These are phyloP conservation scores for Aurelia sp. DNA, from an alignment of 30 jellyfish, hydroid and myxozoan species.

Conservation along the genomic window DNA sequence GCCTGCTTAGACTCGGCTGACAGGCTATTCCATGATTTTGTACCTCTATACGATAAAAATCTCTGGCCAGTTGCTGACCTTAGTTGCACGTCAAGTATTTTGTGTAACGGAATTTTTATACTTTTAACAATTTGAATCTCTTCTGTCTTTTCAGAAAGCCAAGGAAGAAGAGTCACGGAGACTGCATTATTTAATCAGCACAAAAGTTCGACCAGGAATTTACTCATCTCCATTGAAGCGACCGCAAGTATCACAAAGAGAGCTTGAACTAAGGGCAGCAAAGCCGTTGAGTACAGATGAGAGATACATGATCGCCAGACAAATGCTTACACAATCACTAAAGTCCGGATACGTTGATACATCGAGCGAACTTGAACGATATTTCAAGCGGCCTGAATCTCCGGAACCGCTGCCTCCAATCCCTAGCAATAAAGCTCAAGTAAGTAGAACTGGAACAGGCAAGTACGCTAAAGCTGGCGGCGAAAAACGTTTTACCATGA, in stretches of 20 bases:
- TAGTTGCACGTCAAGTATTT: background rate
- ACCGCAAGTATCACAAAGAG: conserved; percentile 56
- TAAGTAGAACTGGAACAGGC: background rate
- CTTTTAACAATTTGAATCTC: background rate
- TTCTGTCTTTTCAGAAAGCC: conserved; percentile 34
- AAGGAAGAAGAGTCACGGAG: conserved; percentile 60
- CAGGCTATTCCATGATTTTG: too few relatives aligned
- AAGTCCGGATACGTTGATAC: conserved; percentile 74
- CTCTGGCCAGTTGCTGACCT: too few relatives aligned
- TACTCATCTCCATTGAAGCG: conserved; percentile 69
- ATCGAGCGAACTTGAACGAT: conserved; percentile 18
- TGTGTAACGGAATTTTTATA: background rate
- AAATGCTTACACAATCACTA: conserved; percentile 39
- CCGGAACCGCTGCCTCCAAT: conserved; percentile 71
- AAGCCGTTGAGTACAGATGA: conserved; percentile 81
- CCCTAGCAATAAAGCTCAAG: conserved; percentile 58
- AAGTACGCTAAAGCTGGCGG: too few relatives aligned
- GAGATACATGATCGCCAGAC: conserved; percentile 51
- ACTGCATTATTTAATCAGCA: conserved; percentile 84
- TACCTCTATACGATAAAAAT: too few relatives aligned
- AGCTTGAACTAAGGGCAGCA: conserved; percentile 59
- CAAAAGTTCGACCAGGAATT: conserved; percentile 77
- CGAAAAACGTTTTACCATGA: too few relatives aligned
- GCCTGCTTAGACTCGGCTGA: too few relatives aligned
- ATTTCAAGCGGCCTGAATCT: background rate